Evolutionary conservation across 2,797 vertebrate genomes (phyloP).

Genomic region (Coregonus ussuriensis): DNA sequence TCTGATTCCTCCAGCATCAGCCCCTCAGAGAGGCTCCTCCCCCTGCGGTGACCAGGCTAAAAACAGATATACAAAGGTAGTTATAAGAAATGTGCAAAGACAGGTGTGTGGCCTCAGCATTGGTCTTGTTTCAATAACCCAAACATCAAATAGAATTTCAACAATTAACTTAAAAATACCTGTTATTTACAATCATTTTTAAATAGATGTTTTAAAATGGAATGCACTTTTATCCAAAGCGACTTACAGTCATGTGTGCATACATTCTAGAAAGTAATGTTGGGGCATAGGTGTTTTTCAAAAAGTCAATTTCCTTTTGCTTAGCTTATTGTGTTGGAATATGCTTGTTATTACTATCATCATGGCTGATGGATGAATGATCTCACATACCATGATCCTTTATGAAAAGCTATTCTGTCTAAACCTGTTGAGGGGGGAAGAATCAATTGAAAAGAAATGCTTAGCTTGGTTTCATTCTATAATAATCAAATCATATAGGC

Average conservation of each 20-base stretch:
- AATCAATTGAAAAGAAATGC: neutral
- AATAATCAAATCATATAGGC: neutral
- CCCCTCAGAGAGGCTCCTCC: constrained; percentile 71
- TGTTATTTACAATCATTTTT: no score
- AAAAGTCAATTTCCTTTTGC: no score
- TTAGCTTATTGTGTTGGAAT: no score
- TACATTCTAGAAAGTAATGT: no score
- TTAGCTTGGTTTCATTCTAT: neutral
- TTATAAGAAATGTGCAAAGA: neutral
- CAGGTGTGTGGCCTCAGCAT: neutral
- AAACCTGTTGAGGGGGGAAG: constrained; percentile 46
- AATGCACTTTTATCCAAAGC: no score
- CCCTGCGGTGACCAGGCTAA: constrained; percentile 62
- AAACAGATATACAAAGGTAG: neutral
- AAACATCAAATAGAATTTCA: no score
- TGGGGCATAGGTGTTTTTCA: no score
- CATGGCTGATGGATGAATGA: neutral
- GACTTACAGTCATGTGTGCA: no score
- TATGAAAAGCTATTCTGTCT: neutral
- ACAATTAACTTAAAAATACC: no score
- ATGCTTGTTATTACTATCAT: neutral
- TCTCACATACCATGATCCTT: constrained; percentile 45
- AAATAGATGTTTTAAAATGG: no score
- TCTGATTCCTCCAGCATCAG: constrained; percentile 67
- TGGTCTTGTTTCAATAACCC: neutral